Conservation (phyloP, 2,797 vertebrate genomes). For the Gymnocypris eckloni region DNA sequence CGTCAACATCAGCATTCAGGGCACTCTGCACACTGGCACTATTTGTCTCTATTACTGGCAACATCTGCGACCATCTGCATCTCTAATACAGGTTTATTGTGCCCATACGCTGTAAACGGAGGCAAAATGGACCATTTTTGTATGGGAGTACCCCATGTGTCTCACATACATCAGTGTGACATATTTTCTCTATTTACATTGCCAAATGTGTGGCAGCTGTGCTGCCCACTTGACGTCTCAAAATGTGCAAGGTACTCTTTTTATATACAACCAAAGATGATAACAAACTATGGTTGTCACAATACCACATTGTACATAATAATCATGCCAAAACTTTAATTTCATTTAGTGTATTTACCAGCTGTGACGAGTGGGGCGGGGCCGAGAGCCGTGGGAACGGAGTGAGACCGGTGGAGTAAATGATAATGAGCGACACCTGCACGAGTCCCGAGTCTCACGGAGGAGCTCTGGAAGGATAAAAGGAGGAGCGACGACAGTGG, state of each 20-base stretch:
- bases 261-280: background rate
- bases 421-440: no score
- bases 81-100: constrained; percentile 48
- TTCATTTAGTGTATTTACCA: background rate
- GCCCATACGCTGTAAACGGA: constrained; percentile 2
- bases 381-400: no score
- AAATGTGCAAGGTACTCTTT: background rate
- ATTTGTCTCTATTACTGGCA: constrained; percentile 51
- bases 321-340: background rate
- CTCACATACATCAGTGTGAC: constrained; percentile 27
- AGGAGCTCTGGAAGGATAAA: no score
- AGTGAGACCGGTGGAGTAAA: no score
- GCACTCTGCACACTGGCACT: constrained; percentile 23
- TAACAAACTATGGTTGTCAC: background rate
- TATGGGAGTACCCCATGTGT: constrained; percentile 36
- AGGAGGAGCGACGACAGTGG: no score
- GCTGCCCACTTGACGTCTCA: background rate
- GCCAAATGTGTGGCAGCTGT: constrained; percentile 25
- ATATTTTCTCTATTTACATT: constrained; percentile 16
- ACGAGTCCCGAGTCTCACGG: no score
- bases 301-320: background rate
- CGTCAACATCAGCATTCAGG: constrained; percentile 14
- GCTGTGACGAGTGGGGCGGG: no score
- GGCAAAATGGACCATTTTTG: background rate
- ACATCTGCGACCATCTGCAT: constrained; percentile 43